phyloP scores from a whole-genome alignment of 2,888 invertebrate species.

The Dynastes grantii region DNA sequence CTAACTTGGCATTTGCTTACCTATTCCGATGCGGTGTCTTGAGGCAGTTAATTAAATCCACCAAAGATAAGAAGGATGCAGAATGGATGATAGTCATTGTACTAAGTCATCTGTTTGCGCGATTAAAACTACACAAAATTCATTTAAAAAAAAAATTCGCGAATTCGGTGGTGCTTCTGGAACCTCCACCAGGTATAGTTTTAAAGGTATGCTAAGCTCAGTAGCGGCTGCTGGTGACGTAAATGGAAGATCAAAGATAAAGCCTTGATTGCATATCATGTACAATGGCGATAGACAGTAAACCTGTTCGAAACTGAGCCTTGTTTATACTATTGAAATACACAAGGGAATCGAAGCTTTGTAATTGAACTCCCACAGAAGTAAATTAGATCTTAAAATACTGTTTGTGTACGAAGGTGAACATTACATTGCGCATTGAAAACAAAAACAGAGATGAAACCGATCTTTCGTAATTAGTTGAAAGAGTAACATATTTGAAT shows the following conservation, averaged over 20 bases:
- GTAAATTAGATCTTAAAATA: too few species aligned
- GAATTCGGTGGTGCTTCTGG: conserved; percentile 47
- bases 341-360: too few species aligned
- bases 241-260: neutral
- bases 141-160: neutral
- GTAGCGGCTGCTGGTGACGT: too few species aligned
- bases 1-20: conserved; percentile 54
- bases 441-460: too few species aligned
- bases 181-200: conserved; percentile 43
- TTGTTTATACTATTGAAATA: too few species aligned
- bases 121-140: conserved; percentile 23
- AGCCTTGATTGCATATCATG: neutral
- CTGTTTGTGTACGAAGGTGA: too few species aligned
- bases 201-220: conserved; percentile 26
- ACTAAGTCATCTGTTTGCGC: conserved; percentile 48
- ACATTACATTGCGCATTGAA: too few species aligned
- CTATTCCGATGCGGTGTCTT: conserved; percentile 53
- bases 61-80: conserved; percentile 44
- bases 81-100: conserved; percentile 45
- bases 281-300: too few species aligned
- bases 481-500: too few species aligned
- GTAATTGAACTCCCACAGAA: too few species aligned
- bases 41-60: conserved; percentile 47
- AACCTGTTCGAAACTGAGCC: too few species aligned
- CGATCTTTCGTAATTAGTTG: too few species aligned